Conservation (phyloP, 2,888 invertebrate species). For the Oeneis ivallda region DNA sequence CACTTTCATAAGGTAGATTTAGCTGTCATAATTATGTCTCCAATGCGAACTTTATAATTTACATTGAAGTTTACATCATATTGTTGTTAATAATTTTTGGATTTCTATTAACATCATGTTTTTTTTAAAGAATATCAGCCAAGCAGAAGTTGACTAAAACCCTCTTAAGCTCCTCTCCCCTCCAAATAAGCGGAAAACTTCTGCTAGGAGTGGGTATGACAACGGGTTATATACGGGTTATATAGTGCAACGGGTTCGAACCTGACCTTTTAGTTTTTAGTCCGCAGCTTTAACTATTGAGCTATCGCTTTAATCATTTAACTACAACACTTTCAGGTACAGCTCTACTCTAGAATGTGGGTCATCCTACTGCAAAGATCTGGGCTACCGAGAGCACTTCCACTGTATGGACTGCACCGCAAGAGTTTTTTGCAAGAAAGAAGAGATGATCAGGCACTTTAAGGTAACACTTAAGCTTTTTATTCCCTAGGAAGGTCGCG, state of each 20-base stretch:
- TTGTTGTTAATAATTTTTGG: neutral
- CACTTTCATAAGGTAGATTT: no score
- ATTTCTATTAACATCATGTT: neutral
- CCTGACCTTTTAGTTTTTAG: no score
- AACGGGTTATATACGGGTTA: no score
- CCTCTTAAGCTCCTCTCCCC: no score
- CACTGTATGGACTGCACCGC: slow-evolving; percentile 89
- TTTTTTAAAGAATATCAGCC: no score
- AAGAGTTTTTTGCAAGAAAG: slow-evolving; percentile 97
- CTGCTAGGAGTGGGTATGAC: no score
- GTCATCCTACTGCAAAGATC: slow-evolving; percentile 91
- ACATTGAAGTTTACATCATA: neutral
- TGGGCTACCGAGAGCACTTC: slow-evolving; percentile 96
- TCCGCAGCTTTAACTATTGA: no score
- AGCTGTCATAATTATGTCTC: no score
- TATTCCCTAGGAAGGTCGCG: neutral
- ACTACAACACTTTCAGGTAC: slow-evolving; percentile 71
- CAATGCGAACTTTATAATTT: neutral
- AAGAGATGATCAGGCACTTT: slow-evolving; percentile 99
- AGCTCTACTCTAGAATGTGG: slow-evolving; percentile 92
- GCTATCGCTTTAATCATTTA: no score
- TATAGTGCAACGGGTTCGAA: no score
- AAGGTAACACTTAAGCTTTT: slow-evolving; percentile 68
- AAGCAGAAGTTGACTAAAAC: no score
- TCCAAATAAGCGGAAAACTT: no score